These are phyloP conservation scores for Tenebrosternarchus preto DNA, from an alignment of 2,113 vertebrate species.

Conservation along the genomic window DNA sequence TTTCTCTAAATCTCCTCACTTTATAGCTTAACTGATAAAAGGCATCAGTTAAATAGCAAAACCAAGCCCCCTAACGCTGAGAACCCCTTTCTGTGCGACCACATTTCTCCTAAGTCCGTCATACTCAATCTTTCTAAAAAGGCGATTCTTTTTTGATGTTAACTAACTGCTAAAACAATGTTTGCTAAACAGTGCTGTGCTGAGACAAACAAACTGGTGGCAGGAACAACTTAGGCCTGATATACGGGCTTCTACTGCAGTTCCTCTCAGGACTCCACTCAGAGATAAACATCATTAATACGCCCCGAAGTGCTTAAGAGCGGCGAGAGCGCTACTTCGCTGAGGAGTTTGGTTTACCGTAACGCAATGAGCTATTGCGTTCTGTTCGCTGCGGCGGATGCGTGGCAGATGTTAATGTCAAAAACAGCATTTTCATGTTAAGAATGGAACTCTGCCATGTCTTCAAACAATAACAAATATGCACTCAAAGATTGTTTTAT, in stretches of 20 bases:
- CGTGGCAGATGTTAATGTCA: constrained; percentile 73
- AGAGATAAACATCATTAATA: constrained; percentile 70
- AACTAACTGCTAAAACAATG: constrained; percentile 62
- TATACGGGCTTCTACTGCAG: constrained; percentile 49
- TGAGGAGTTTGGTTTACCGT: constrained; percentile 63
- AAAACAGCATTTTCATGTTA: constrained; percentile 59
- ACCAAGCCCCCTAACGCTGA: neutral
- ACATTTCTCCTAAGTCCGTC: constrained; percentile 31
- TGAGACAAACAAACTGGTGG: constrained; percentile 57
- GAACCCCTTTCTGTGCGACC: neutral
- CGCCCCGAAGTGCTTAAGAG: constrained; percentile 56
- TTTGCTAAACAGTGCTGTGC: constrained; percentile 60
- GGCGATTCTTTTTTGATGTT: constrained; percentile 50
- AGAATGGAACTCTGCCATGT: constrained; percentile 63
- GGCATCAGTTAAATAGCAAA: constrained; percentile 21
- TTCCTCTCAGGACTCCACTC: constrained; percentile 40
- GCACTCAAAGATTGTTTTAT: constrained; percentile 46
- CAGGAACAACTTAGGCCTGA: constrained; percentile 55
- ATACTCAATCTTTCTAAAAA: constrained; percentile 45
- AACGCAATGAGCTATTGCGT: constrained; percentile 56
- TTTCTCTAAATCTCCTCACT: constrained; percentile 21
- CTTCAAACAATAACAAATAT: constrained; percentile 66
- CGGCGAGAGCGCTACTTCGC: constrained; percentile 39
- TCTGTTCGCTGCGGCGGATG: constrained; percentile 55
- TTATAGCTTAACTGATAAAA: neutral